Evolutionary conservation across 2,888 invertebrate genomes (phyloP).

Genomic region (Tetheella fluctuosa): DNA sequence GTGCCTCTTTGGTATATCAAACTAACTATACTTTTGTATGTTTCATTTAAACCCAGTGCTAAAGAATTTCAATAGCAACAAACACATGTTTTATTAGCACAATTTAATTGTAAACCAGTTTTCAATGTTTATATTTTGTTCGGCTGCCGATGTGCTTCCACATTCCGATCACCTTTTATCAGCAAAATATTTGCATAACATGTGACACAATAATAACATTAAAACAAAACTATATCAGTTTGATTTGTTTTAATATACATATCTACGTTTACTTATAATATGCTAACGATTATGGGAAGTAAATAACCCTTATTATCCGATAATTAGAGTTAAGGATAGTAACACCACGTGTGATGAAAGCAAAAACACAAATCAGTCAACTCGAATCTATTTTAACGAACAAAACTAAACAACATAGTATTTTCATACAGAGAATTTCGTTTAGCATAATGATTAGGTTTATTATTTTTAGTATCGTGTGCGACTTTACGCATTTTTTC

Average conservation of each 20-base stretch:
- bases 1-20: neutral
- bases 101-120: conserved; percentile 47
- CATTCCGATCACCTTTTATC: conserved; percentile 72
- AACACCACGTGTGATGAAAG: conserved; percentile 48
- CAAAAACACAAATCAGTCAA: conserved; percentile 55
- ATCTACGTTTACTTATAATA: neutral
- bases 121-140: conserved; percentile 64
- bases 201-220: conserved; percentile 60
- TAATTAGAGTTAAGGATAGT: conserved; percentile 22
- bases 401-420: conserved; percentile 28
- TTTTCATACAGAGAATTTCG: conserved; percentile 34
- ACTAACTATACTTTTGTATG: neutral
- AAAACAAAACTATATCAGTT: conserved; percentile 31
- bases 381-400: conserved; percentile 36
- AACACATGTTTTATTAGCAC: conserved; percentile 19
- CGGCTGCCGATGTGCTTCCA: conserved; percentile 62
- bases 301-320: conserved; percentile 7
- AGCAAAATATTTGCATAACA: conserved; percentile 67
- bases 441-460: conserved; percentile 11
- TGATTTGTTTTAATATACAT: too few relatives aligned
- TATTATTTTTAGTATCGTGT: conserved; percentile 7
- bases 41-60: conserved; percentile 20
- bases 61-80: conserved; percentile 18
- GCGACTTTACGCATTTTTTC: neutral
- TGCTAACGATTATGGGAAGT: neutral